Base-by-base conservation (phyloP, 1,140 invertebrate species). In the Drosophila tsacasi region DNA sequence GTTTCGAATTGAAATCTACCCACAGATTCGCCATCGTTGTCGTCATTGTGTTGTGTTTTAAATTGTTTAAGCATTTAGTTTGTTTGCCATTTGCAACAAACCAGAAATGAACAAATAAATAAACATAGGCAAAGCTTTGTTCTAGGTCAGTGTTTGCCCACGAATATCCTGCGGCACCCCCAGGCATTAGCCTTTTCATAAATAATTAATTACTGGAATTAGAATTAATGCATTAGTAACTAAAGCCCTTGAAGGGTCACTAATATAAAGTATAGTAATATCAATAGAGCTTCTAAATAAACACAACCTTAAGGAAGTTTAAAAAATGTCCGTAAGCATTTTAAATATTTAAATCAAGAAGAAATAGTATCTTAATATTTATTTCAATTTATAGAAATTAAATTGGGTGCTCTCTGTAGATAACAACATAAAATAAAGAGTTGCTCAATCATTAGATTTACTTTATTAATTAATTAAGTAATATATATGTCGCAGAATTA, bases 21-120 rank as follows among this genome's bases (percentile, higher is more conserved):
- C 39, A 55, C 40, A 57, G 23, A 39, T 47, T 50, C 59, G 27
- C 59, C 32, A 30, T 39, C 10, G 39, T 21, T 27, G 23, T 62
- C 49, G 27, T 15, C 12, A 27, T 19, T 32, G 60, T 27, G 15
- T 52, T 25, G 23, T 32, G 15, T 44, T 66, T 76, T 60, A 67
- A 76, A 76, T 76, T 42, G 61, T 67, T 76, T 67, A 66, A 66
- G 72, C 72, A 76, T 76, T 76, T 76, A 76, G 72, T 64, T 73
- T 76, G 49, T 74, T 76, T 76, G 68, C 67, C 39, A 47, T 47
- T 57, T 17, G 63, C 49, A 55, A 47, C 40, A 37, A 23, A 46
- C 55, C 54, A 68, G 47, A 69, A 68, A 71, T 55, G 35, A 68
- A 71, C 62, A 73, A 73, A 59, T 27, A 73, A 71, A 49, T 27